Base-by-base conservation (phyloP, 2,797 vertebrate genomes). In the Diplodus sargus region DNA sequence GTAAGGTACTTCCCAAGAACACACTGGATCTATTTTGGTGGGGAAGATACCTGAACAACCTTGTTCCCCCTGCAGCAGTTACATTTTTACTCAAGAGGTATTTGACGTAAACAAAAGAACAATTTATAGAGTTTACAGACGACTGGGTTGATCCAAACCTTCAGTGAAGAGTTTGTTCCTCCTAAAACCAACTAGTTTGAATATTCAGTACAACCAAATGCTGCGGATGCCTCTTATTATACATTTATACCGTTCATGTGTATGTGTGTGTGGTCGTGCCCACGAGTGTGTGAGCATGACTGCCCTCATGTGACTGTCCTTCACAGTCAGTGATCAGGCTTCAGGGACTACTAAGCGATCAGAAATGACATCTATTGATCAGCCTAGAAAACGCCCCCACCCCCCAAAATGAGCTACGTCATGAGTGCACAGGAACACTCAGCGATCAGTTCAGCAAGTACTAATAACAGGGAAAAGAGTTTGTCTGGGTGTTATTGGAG, bases 301-400 rank as follows among this genome's bases (percentile, higher is more conserved):
- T 67, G 78, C 48, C 25, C 69, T 84, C 76, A 54, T 89, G 90
- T 86, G 85, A 83, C 83, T 88, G 93, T 83, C 93, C 93, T 94
- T 94, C 92, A 94, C 91, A 91, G 68, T 92, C 90, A 93, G 9
- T 92, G 91, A 74, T 89, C 92, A 91, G 89, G 85, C 78, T 79
- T 92, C 91, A 91, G 83, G 70, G 70, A 74, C 82, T 78, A 15
- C 47, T 22, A 17, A 64, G 52, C 67, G 22, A 94, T 91, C 59
- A 80, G 67, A 69, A 86, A 84, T 90, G 89, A 88, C 91, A 90
- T 65, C 5, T 93, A 94, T 93, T 88, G 93, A 94, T 94, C 87
- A 87, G 81, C 89, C 89, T 76, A 74, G 78, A 88, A 91, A 88
- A 76, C 18, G n/a, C 74, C 65, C 71, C 71, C 39, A 9, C 34